phyloP scores from a whole-genome alignment of 2,888 invertebrate species.

The Aplocera efformata region DNA sequence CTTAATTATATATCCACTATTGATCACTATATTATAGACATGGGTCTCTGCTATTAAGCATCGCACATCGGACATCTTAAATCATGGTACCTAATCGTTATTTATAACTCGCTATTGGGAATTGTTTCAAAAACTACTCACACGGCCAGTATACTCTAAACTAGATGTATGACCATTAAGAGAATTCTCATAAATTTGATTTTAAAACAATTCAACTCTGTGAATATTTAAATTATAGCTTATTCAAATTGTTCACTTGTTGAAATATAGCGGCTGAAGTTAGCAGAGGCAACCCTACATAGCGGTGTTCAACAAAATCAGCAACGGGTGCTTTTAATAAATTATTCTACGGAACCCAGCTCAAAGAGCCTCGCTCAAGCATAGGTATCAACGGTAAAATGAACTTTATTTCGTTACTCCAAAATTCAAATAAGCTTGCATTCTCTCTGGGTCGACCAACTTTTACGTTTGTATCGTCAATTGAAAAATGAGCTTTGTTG shows the following conservation, averaged over 20 bases:
- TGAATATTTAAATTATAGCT: slow-evolving; percentile 4
- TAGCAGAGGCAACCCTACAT: slow-evolving; percentile 36
- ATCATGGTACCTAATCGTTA: too few relatives aligned
- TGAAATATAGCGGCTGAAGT: slow-evolving; percentile 5
- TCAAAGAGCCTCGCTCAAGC: slow-evolving; percentile 10
- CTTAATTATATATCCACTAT: too few relatives aligned
- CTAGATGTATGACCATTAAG: background rate
- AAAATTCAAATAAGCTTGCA: too few relatives aligned
- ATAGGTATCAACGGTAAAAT: too few relatives aligned
- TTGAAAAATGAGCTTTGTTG: too few relatives aligned
- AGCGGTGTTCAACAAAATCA: slow-evolving; percentile 49
- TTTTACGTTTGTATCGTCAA: background rate
- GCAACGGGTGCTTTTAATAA: slow-evolving; percentile 60
- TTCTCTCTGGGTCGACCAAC: background rate
- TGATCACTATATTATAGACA: too few relatives aligned
- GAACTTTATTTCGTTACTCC: too few relatives aligned
- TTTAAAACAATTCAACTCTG: slow-evolving; percentile 3
- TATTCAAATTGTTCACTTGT: slow-evolving; percentile 3
- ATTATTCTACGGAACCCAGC: slow-evolving; percentile 56
- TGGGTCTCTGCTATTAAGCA: too few relatives aligned
- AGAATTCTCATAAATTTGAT: slow-evolving; percentile 5
- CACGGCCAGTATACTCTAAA: background rate
- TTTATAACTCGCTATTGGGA: too few relatives aligned
- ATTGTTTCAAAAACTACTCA: background rate
- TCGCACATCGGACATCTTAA: too few relatives aligned